Evolutionary conservation across 2,797 vertebrate genomes (phyloP).

Genomic region (Columba guinea): DNA sequence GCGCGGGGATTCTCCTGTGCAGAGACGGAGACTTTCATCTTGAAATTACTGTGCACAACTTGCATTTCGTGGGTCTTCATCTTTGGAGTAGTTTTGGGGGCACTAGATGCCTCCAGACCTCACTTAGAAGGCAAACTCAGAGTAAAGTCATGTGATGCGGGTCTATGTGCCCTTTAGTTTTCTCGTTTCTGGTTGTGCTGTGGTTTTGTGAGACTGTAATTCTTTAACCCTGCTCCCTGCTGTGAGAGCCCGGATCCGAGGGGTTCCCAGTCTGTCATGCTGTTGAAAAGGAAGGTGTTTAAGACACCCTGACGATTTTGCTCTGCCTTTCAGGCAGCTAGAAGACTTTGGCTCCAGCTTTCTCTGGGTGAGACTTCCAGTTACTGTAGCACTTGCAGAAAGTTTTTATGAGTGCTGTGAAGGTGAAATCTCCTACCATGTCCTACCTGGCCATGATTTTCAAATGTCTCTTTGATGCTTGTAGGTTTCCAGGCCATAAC

Average conservation of each 20-base stretch:
- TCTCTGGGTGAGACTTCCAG: not conserved
- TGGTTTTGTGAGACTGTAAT: fast-evolving
- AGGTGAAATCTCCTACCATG: not conserved
- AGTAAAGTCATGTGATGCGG: not conserved
- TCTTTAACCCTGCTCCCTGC: not conserved
- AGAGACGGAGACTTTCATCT: fast-evolving
- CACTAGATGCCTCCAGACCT: not conserved
- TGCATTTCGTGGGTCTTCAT: fast-evolving
- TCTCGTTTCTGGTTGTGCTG: not conserved
- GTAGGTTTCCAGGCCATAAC: fast-evolving
- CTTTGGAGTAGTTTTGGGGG: not conserved
- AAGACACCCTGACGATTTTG: not conserved
- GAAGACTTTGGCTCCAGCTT: not conserved
- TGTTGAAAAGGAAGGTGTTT: not conserved
- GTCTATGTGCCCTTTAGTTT: fast-evolving
- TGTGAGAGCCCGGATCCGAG: not conserved
- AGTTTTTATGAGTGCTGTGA: not conserved
- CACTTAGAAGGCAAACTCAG: not conserved
- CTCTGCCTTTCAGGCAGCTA: not conserved
- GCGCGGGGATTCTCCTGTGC: not conserved
- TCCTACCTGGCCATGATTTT: not conserved
- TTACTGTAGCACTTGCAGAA: not conserved
- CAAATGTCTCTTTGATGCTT: not conserved
- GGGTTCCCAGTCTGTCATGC: not conserved
- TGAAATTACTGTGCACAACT: fast-evolving